Evolutionary conservation across 2,888 invertebrate species (phyloP).

Genomic region (Phalera bucephala): DNA sequence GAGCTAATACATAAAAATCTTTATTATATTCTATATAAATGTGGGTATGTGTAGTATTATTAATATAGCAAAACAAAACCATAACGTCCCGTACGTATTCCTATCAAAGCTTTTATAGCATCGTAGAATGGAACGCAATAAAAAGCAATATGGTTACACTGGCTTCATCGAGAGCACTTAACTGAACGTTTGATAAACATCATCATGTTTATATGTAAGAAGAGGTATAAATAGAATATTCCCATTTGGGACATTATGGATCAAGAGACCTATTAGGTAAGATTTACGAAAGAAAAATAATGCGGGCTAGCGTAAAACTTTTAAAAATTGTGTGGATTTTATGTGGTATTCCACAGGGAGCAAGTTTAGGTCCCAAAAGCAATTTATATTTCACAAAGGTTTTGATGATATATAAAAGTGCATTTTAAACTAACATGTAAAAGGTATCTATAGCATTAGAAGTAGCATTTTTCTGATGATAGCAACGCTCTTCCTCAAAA

Average conservation of each 20-base stretch:
- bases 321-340: too few species aligned
- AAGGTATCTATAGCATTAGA: too few species aligned
- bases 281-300: too few species aligned
- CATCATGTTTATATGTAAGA: background rate
- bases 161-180: slow-evolving; percentile 4
- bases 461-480: too few species aligned
- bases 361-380: background rate
- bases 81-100: slow-evolving; percentile 2
- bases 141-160: slow-evolving; percentile 1
- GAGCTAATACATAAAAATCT: slow-evolving; percentile 1
- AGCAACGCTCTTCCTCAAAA: too few species aligned
- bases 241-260: background rate
- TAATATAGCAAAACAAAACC: slow-evolving; percentile 5
- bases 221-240: background rate
- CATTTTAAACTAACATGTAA: too few species aligned
- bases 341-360: background rate
- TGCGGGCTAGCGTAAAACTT: too few species aligned
- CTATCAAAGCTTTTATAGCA: slow-evolving; percentile 3
- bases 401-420: too few species aligned
- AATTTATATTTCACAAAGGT: too few species aligned
- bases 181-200: slow-evolving; percentile 2
- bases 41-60: background rate
- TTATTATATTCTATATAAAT: background rate
- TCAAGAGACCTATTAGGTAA: background rate
- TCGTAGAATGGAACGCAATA: slow-evolving; percentile 3